Conservation (phyloP, 1,140 invertebrate species). For the Cyphomyrmex costatus region DNA sequence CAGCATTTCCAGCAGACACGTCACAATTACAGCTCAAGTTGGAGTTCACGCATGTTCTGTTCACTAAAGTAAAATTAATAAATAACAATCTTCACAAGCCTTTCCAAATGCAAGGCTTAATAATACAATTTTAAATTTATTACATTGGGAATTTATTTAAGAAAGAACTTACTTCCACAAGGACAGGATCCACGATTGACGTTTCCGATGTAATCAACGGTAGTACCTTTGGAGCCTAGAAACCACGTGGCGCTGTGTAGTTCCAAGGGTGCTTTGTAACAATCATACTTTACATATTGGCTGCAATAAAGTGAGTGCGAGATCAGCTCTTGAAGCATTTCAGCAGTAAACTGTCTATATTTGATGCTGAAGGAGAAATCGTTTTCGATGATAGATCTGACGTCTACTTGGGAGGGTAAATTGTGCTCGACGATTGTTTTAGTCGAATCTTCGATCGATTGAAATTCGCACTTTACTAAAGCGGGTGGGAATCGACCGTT, state of each 20-base stretch:
- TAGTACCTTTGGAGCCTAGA: constrained; percentile 92
- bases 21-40: constrained; percentile 96
- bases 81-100: not conserved
- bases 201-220: constrained; percentile 94
- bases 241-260: constrained; percentile 97
- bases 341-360: constrained; percentile 95
- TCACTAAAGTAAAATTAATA: constrained; percentile 86
- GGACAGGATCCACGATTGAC: constrained; percentile 90
- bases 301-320: constrained; percentile 95
- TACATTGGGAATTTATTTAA: constrained; percentile 29
- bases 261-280: constrained; percentile 94
- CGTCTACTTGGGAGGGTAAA: constrained; percentile 95
- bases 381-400: constrained; percentile 90
- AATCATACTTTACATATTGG: constrained; percentile 97
- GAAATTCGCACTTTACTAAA: constrained; percentile 96
- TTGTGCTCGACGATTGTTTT: constrained; percentile 97
- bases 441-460: constrained; percentile 93
- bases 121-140: constrained; percentile 79
- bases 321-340: constrained; percentile 96
- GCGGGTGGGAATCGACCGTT: constrained; percentile 96
- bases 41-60: constrained; percentile 92
- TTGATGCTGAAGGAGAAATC: constrained; percentile 95
- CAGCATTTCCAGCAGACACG: constrained; percentile 93
- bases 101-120: constrained; percentile 87
- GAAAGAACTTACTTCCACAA: constrained; percentile 89